phyloP scores from a whole-genome alignment of 2,113 vertebrate species.

The Cnemophilus loriae region DNA sequence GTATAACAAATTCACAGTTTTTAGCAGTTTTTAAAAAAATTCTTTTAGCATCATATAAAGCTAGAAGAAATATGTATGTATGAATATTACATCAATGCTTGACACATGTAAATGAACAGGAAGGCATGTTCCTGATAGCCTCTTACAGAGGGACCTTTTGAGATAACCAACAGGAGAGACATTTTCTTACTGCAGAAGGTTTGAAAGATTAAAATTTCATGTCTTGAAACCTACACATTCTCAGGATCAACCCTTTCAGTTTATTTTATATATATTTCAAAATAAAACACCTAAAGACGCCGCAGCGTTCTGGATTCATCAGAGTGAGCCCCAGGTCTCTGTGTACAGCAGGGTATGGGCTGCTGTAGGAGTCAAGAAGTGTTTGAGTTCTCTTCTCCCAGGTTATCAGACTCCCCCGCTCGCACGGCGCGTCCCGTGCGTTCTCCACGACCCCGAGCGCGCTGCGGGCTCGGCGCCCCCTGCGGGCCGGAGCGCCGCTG shows the following conservation, averaged over 20 bases:
- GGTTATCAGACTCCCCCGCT: too few species aligned
- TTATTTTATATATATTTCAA: not conserved
- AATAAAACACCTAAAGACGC: not conserved
- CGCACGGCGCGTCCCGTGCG: rapidly evolving
- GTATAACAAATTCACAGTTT: not conserved
- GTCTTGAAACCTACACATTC: not conserved
- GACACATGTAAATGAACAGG: not conserved
- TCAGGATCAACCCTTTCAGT: not conserved
- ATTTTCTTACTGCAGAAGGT: not conserved
- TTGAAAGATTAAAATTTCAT: not conserved
- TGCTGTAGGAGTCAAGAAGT: not conserved
- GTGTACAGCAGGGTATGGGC: not conserved
- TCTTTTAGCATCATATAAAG: not conserved
- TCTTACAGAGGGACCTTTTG: not conserved
- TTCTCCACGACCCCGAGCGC: not conserved
- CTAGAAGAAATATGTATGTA: not conserved
- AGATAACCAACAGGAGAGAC: not conserved
- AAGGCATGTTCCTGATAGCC: not conserved
- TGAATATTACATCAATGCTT: not conserved
- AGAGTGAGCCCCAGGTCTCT: not conserved
- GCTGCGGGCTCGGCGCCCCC: not conserved
- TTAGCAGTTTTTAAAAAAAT: not conserved
- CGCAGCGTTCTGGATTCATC: not conserved
- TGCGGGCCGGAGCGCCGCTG: not conserved
- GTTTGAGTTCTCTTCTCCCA: not conserved